Evolutionary conservation across 1,140 invertebrate species (phyloP).

Genomic region (Cydia pomonella): DNA sequence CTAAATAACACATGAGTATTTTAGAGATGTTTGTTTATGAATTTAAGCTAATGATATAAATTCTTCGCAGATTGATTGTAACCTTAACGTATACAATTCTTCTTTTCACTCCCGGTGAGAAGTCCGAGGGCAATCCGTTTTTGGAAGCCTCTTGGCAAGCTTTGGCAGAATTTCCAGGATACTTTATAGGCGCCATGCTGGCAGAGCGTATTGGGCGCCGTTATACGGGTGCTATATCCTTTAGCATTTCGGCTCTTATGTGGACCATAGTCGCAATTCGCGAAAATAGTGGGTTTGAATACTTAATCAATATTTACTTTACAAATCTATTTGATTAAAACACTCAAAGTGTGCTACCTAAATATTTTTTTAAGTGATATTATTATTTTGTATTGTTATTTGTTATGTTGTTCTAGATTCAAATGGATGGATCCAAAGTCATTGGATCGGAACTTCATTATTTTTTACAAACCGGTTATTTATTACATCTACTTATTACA

Average conservation of each 20-base stretch:
- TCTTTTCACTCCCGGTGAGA: conserved; percentile 82
- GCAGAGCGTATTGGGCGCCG: conserved; percentile 80
- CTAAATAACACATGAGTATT: neutral
- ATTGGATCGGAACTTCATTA: conserved; percentile 73
- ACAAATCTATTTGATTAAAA: neutral
- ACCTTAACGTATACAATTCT: conserved; percentile 83
- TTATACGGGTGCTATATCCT: conserved; percentile 76
- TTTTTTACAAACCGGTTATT: conserved; percentile 83
- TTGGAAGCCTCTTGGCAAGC: conserved; percentile 85
- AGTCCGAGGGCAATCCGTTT: conserved; percentile 85
- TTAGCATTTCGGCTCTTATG: conserved; percentile 63
- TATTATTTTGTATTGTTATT: too few relatives aligned
- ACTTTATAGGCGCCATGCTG: conserved; percentile 67
- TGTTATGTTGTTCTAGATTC: conserved; percentile 52
- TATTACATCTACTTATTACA: conserved; percentile 83
- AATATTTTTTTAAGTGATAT: neutral
- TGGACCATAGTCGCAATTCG: conserved; percentile 75
- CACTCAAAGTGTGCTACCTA: neutral
- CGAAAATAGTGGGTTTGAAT: conserved; percentile 59
- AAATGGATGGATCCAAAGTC: conserved; percentile 45
- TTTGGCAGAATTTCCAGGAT: conserved; percentile 83
- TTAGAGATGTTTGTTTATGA: neutral
- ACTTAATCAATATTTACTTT: neutral
- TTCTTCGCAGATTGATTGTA: conserved; percentile 79
- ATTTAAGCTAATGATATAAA: neutral